These are phyloP conservation scores for Lasaia peninsularis DNA, from an alignment of 1,140 invertebrate species.

Conservation along the genomic window DNA sequence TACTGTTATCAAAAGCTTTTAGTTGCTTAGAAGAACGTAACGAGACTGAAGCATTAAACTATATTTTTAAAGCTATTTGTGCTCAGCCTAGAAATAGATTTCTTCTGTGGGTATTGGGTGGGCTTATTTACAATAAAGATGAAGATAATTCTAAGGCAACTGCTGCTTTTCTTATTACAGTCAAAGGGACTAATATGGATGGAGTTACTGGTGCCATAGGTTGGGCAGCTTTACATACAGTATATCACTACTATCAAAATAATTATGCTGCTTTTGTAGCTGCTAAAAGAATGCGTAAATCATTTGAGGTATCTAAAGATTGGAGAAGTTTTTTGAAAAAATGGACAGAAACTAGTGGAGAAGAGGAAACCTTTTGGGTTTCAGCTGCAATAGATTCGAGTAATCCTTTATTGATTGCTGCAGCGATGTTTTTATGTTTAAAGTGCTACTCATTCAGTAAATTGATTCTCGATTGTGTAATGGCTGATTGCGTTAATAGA, in stretches of 20 bases:
- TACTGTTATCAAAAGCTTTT: constrained; percentile 46
- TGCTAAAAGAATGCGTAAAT: constrained; percentile 61
- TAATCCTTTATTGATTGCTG: constrained; percentile 55
- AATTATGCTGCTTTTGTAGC: constrained; percentile 54
- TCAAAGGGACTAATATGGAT: constrained; percentile 53
- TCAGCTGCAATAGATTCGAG: constrained; percentile 34
- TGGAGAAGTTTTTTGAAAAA: constrained; percentile 51
- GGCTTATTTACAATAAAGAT: constrained; percentile 46
- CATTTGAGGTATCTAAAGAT: constrained; percentile 46
- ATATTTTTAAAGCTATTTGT: constrained; percentile 42
- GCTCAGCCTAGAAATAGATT: constrained; percentile 49
- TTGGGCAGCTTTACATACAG: constrained; percentile 60
- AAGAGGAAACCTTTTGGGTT: constrained; percentile 62
- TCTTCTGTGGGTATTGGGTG: constrained; percentile 57
- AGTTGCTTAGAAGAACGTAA: constrained; percentile 49
- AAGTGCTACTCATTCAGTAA: constrained; percentile 54
- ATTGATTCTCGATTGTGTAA: constrained; percentile 45
- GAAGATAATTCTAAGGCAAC: constrained; percentile 35
- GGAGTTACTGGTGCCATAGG: constrained; percentile 53
- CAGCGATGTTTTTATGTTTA: constrained; percentile 66
- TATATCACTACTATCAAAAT: constrained; percentile 50
- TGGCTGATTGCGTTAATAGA: constrained; percentile 46
- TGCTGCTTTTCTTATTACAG: constrained; percentile 57
- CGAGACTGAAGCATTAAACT: constrained; percentile 42
- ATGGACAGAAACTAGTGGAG: constrained; percentile 55